These are phyloP conservation scores for Corythoichthys haematopterus DNA, from an alignment of 2,113 vertebrate species.

Conservation along the genomic window DNA sequence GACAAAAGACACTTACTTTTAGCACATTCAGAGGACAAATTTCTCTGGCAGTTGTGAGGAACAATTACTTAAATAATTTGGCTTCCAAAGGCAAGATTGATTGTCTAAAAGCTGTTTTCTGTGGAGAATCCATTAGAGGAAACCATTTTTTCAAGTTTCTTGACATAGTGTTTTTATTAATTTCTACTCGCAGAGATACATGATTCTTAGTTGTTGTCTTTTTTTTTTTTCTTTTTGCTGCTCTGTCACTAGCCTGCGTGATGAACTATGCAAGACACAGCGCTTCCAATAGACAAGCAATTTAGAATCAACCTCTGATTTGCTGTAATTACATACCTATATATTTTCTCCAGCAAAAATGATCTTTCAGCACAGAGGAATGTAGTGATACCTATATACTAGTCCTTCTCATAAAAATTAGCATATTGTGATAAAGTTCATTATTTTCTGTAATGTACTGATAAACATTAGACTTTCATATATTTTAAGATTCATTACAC, in stretches of 20 bases:
- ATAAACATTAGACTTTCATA: too few relatives aligned
- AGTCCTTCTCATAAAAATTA: too few relatives aligned
- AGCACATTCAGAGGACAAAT: constrained; percentile 73
- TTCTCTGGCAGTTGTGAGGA: constrained; percentile 72
- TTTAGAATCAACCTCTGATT: constrained; percentile 70
- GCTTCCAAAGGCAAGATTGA: constrained; percentile 75
- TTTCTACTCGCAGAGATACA: constrained; percentile 75
- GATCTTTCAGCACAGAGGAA: background rate
- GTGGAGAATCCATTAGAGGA: constrained; percentile 77
- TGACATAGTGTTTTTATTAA: constrained; percentile 79
- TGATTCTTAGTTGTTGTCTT: constrained; percentile 53
- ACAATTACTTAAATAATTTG: constrained; percentile 81
- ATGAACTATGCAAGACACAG: constrained; percentile 59
- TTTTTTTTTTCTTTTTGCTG: constrained; percentile 53
- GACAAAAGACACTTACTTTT: constrained; percentile 75
- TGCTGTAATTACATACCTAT: constrained; percentile 44
- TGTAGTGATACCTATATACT: constrained; percentile 12
- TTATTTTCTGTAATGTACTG: too few relatives aligned
- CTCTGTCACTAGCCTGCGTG: constrained; percentile 60
- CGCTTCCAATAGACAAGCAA: constrained; percentile 62
- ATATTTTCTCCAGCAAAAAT: constrained; percentile 30
- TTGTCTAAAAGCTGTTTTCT: constrained; percentile 80
- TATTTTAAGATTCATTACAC: too few relatives aligned
- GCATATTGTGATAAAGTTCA: too few relatives aligned
- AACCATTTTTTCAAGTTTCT: constrained; percentile 73